phyloP scores from a whole-genome alignment of 2,113 vertebrate species.

The Grammomys dolichurus region DNA sequence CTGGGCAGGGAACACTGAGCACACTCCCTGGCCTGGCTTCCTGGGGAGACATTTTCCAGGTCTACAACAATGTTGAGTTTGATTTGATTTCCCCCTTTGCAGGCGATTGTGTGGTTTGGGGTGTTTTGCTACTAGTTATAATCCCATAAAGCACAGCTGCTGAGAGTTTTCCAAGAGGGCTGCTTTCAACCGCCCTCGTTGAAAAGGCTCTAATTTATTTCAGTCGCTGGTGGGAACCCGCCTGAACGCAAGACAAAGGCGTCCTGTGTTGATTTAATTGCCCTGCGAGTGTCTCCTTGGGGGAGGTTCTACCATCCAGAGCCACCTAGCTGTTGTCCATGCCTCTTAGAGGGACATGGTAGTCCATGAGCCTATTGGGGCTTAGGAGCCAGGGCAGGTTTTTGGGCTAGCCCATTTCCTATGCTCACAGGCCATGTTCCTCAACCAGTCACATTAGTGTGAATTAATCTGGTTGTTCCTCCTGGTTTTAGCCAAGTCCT shows the following conservation, averaged over 20 bases:
- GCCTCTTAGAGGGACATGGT: background rate
- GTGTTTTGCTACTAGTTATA: constrained; percentile 84
- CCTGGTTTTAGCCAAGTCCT: background rate
- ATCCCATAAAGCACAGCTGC: constrained; percentile 83
- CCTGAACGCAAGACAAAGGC: constrained; percentile 75
- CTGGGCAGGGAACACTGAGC: constrained; percentile 72
- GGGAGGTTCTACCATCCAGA: constrained; percentile 34
- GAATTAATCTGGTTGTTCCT: background rate
- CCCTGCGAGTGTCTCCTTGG: background rate
- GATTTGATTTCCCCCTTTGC: constrained; percentile 77
- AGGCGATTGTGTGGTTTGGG: constrained; percentile 83
- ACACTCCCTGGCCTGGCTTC: constrained; percentile 78
- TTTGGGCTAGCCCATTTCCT: background rate
- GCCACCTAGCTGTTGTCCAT: background rate
- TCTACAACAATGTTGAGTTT: constrained; percentile 81
- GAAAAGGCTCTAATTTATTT: constrained; percentile 84
- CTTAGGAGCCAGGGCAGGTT: background rate
- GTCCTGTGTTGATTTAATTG: constrained; percentile 81
- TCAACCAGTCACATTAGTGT: background rate
- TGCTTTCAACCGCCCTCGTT: constrained; percentile 80
- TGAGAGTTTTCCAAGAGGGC: constrained; percentile 81
- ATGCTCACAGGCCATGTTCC: background rate
- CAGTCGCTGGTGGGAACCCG: constrained; percentile 78
- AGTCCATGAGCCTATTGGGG: background rate
- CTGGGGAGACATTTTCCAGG: constrained; percentile 81